A percentile compares a stretch with the other conserved stretches of the same genome.
phyloP scores from a whole-genome alignment of 2,113 vertebrate genomes.

The Bujurquina vittata region DNA sequence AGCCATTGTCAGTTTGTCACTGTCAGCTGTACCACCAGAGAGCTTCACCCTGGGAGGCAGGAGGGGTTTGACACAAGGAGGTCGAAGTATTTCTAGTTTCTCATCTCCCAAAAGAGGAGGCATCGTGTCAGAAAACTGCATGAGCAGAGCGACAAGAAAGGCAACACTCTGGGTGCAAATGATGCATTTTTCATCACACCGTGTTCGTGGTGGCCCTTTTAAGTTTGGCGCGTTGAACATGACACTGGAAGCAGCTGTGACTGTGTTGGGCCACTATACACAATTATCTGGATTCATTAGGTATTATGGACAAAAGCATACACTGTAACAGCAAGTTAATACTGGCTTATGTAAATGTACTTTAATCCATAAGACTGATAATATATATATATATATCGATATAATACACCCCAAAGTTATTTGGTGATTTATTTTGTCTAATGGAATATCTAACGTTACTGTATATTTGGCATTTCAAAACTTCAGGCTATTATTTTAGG shows the following conservation, averaged over 20 bases:
- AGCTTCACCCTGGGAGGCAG: conserved; percentile 12
- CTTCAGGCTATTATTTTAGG: too few relatives aligned
- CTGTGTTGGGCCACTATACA: neutral
- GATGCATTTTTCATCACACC: conserved; percentile 45
- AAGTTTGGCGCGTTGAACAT: neutral
- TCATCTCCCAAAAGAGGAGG: conserved; percentile 51
- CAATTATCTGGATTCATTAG: neutral
- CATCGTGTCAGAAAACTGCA: conserved; percentile 54
- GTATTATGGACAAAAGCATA: neutral
- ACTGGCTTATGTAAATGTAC: neutral
- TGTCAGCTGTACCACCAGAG: conserved; percentile 63
- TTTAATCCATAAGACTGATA: neutral
- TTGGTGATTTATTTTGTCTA: neutral
- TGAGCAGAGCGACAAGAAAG: conserved; percentile 35
- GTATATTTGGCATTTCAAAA: neutral
- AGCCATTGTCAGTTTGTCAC: conserved; percentile 71
- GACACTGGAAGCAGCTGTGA: neutral
- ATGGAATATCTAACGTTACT: fast-evolving
- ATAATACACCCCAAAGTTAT: neutral
- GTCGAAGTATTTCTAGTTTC: conserved; percentile 56
- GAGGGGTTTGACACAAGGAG: conserved; percentile 64
- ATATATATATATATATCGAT: neutral
- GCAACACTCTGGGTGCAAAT: conserved; percentile 36
- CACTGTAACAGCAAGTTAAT: neutral
- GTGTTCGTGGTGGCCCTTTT: neutral